Conservation (phyloP, 2,888 invertebrate genomes). For the Scelioninae gen. 1 region DNA sequence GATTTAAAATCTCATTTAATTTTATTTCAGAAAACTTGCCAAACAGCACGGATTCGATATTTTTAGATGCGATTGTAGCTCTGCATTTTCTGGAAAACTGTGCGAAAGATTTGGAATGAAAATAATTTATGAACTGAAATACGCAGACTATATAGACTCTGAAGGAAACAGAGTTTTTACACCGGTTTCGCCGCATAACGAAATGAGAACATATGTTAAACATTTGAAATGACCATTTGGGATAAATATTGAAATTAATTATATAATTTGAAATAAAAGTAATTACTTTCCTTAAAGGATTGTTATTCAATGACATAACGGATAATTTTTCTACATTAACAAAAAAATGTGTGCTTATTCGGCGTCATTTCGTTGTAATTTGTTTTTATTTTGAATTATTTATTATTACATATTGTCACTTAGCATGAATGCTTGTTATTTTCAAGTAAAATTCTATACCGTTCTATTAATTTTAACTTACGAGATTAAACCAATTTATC, state of each 20-base stretch:
- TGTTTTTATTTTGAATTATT: too few species aligned
- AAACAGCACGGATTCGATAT: constrained; percentile 86
- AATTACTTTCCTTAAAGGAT: too few species aligned
- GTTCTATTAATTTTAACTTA: too few species aligned
- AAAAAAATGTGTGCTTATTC: too few species aligned
- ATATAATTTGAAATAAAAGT: too few species aligned
- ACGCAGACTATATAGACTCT: constrained; percentile 87
- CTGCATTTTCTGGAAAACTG: constrained; percentile 90
- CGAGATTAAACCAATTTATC: too few species aligned
- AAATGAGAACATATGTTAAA: constrained; percentile 87
- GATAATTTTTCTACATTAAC: too few species aligned
- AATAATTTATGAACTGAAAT: constrained; percentile 87
- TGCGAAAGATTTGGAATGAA: constrained; percentile 90
- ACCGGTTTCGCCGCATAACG: constrained; percentile 88
- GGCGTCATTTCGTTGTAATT: too few species aligned
- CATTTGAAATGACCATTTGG: constrained; percentile 72
- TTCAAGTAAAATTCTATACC: too few species aligned
- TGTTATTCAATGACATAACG: too few species aligned
- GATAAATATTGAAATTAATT: background rate
- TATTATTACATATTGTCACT: too few species aligned
- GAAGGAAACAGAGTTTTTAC: constrained; percentile 87
- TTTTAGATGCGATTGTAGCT: constrained; percentile 90
- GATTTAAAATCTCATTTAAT: background rate
- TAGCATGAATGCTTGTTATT: too few species aligned
- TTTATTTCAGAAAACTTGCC: constrained; percentile 86